phyloP scores from a whole-genome alignment of 2,797 vertebrate genomes.

The Phrynocephalus forsythii region DNA sequence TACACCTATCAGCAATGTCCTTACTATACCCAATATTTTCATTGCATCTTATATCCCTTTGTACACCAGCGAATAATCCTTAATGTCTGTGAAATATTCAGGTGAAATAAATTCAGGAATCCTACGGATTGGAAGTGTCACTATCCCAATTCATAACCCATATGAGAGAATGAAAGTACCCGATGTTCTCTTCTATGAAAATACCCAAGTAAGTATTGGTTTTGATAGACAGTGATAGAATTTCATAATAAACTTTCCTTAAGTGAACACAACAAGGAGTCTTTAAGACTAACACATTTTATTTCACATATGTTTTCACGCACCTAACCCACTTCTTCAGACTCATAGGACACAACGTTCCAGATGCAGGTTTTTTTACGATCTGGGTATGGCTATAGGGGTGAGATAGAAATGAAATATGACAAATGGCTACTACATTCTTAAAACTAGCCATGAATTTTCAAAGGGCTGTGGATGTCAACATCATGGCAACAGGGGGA shows the following conservation, averaged over 20 bases:
- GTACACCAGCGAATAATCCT: constrained; percentile 39
- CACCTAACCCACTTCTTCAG: not conserved
- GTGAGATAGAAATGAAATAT: too few species aligned
- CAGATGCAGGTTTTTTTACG: not conserved
- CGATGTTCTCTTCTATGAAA: constrained; percentile 96
- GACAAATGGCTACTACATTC: too few species aligned
- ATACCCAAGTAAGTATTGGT: constrained; percentile 86
- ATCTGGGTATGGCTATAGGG: not conserved
- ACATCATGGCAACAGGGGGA: too few species aligned
- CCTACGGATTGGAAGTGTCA: constrained; percentile 88
- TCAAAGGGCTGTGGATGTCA: too few species aligned
- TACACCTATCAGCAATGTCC: not conserved
- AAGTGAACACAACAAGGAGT: not conserved
- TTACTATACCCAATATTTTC: constrained; percentile 19
- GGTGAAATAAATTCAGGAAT: constrained; percentile 85
- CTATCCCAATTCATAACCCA: constrained; percentile 82
- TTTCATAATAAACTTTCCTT: constrained; percentile 23
- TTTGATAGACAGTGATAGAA: not conserved
- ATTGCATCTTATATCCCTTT: accelerated
- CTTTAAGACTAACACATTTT: too few species aligned
- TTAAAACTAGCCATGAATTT: too few species aligned
- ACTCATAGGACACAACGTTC: too few species aligned
- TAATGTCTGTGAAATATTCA: constrained; percentile 69
- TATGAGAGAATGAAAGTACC: constrained; percentile 93
- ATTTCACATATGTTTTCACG: too few species aligned